Percentiles rank a stretch among this genome's conserved stretches.
Conservation (phyloP, 2,113 vertebrate genomes). For the Cyprichromis sp. region DNA sequence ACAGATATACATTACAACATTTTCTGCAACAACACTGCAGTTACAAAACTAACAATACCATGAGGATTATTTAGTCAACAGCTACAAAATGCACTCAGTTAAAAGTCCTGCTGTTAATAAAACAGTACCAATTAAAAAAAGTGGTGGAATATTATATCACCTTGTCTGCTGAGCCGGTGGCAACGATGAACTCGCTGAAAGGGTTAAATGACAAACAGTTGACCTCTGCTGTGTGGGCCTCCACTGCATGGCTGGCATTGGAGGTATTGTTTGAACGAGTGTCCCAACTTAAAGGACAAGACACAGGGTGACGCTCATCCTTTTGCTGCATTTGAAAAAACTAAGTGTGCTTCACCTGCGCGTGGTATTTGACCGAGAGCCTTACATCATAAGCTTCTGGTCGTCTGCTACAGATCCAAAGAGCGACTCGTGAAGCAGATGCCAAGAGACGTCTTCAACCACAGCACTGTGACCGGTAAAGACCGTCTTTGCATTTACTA, state of each 20-base stretch:
- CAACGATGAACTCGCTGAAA: slow-evolving; percentile 92
- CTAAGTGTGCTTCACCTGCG: neutral
- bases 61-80: neutral
- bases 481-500: slow-evolving; percentile 96
- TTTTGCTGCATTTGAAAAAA: neutral
- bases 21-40: neutral
- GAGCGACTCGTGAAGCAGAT: slow-evolving; percentile 87
- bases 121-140: neutral
- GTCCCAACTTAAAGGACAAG: slow-evolving; percentile 78
- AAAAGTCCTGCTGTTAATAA: neutral
- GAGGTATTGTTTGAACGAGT: slow-evolving; percentile 85
- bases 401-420: slow-evolving; percentile 93
- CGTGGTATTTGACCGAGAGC: neutral
- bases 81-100: neutral
- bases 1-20: neutral
- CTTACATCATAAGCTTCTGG: slow-evolving; percentile 96
- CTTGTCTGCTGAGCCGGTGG: slow-evolving; percentile 92
- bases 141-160: slow-evolving; percentile 44
- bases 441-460: slow-evolving; percentile 95
- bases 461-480: slow-evolving; percentile 96
- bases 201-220: slow-evolving; percentile 93
- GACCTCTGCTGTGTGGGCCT: slow-evolving; percentile 88
- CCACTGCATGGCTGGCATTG: slow-evolving; percentile 84
- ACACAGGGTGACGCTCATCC: neutral
- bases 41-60: neutral